phyloP scores from a whole-genome alignment of 2,113 vertebrate genomes.

The Heliornis fulica region DNA sequence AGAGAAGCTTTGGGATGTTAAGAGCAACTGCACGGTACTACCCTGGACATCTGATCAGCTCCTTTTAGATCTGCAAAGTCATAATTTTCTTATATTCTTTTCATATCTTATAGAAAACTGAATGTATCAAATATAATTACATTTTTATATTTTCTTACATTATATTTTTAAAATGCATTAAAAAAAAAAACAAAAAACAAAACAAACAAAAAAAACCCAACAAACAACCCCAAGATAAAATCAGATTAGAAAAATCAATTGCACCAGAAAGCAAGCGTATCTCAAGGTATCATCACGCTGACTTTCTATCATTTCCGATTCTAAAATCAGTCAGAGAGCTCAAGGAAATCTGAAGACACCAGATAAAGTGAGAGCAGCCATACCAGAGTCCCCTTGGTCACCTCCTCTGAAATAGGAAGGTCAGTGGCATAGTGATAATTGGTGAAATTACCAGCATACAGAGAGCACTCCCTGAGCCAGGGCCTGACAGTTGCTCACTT shows the following conservation, averaged over 20 bases:
- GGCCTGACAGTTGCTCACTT: neutral
- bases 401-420: constrained; percentile 1
- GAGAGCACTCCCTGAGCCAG: neutral
- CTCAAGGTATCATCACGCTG: neutral
- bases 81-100: neutral
- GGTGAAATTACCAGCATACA: constrained; percentile 22
- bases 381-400: neutral
- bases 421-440: constrained; percentile 15
- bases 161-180: no score
- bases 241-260: no score
- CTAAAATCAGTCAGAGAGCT: neutral
- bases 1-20: neutral
- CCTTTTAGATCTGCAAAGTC: neutral
- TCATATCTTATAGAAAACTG: fast-evolving
- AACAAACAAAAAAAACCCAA: no score
- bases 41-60: neutral
- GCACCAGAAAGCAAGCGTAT: neutral
- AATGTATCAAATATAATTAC: neutral
- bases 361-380: neutral
- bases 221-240: fast-evolving
- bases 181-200: neutral
- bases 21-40: neutral
- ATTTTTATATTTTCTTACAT: no score
- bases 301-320: neutral
- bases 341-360: constrained; percentile 24